These are phyloP conservation scores for Cistogaster globosa DNA, from an alignment of 2,888 invertebrate genomes.

Conservation along the genomic window DNA sequence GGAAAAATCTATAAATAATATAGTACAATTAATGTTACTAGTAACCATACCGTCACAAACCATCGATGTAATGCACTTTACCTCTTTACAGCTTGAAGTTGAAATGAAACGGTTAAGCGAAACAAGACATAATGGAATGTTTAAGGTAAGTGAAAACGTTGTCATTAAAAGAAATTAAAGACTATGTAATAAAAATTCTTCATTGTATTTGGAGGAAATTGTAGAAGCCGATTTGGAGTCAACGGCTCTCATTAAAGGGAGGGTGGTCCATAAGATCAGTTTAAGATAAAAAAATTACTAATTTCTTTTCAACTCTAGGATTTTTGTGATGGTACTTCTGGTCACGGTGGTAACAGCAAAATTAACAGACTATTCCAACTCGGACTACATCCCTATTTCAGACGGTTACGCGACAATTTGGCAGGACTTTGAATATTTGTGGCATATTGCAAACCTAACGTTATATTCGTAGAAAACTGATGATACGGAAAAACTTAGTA, in stretches of 20 bases:
- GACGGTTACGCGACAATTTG: constrained; percentile 6
- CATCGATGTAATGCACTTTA: too few relatives aligned
- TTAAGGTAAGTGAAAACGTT: too few relatives aligned
- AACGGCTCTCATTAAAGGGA: constrained; percentile 9
- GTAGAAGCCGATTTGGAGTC: constrained; percentile 4
- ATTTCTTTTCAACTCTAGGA: neutral
- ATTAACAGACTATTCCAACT: neutral
- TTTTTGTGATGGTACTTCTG: neutral
- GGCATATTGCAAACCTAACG: neutral
- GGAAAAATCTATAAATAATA: too few relatives aligned
- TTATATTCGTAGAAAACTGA: neutral
- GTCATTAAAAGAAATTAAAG: too few relatives aligned
- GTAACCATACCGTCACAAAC: too few relatives aligned
- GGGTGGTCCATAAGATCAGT: constrained; percentile 8
- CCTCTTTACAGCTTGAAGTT: too few relatives aligned
- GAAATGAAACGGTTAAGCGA: too few relatives aligned
- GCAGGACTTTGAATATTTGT: constrained; percentile 2
- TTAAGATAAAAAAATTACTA: neutral
- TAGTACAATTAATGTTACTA: too few relatives aligned
- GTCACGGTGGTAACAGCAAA: neutral
- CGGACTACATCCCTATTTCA: neutral
- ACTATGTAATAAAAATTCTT: too few relatives aligned
- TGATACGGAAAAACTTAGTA: neutral
- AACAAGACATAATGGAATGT: too few relatives aligned
- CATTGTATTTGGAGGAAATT: neutral